A percentile compares a stretch with the other conserved stretches of the same genome.
phyloP scores from a whole-genome alignment of 2,113 vertebrate species.

The Otus sunia region DNA sequence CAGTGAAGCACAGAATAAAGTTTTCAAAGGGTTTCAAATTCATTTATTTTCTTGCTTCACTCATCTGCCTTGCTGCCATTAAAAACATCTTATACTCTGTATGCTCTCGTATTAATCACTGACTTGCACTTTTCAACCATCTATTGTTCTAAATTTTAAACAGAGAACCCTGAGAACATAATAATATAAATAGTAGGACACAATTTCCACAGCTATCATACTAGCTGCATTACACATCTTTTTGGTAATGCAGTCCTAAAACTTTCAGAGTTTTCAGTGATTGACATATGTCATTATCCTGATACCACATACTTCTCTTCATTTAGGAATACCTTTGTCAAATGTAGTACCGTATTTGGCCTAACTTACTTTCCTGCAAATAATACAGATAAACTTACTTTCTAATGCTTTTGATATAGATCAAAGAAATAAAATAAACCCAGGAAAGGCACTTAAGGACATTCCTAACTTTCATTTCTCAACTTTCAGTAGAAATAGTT shows the following conservation, averaged over 20 bases:
- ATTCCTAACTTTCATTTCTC: not conserved
- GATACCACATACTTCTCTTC: not conserved
- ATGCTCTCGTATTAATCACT: not conserved
- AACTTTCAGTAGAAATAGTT: not conserved
- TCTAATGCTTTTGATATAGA: not conserved
- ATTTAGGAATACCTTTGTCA: not conserved
- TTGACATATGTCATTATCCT: not conserved
- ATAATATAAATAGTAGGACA: not conserved
- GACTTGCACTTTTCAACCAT: not conserved
- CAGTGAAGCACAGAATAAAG: not conserved
- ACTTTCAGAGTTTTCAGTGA: not conserved
- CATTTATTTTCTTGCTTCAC: not conserved
- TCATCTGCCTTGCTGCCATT: not conserved
- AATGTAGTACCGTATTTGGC: not conserved
- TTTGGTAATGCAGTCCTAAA: not conserved
- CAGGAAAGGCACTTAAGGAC: not conserved
- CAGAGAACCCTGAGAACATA: not conserved
- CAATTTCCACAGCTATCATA: not conserved
- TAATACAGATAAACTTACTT: not conserved
- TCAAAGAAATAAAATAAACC: not conserved
- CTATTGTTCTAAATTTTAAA: not conserved
- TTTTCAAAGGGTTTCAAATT: conserved; percentile 10
- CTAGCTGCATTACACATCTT: not conserved
- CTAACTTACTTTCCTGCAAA: not conserved
- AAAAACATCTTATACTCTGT: not conserved